phyloP scores from a whole-genome alignment of 2,888 invertebrate species.

The Erebia epiphron region DNA sequence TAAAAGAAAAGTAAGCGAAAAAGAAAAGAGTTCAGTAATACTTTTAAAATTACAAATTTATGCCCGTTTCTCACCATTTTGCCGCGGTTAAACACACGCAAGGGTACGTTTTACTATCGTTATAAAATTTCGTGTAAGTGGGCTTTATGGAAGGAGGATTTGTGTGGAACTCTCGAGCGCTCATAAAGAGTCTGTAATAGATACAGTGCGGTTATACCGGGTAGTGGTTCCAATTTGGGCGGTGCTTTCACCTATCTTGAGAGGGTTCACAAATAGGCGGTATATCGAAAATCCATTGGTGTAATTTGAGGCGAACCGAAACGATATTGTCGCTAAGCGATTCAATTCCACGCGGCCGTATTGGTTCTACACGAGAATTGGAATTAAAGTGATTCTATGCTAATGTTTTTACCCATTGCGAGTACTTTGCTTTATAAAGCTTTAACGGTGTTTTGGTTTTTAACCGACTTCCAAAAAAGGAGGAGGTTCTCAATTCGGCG shows the following conservation, averaged over 20 bases:
- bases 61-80: neutral
- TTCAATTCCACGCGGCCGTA: slow-evolving; percentile 70
- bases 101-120: slow-evolving; percentile 19
- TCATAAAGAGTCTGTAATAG: slow-evolving; percentile 21
- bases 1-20: neutral
- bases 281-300: slow-evolving; percentile 74
- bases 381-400: slow-evolving; percentile 23
- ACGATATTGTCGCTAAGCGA: slow-evolving; percentile 74
- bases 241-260: slow-evolving; percentile 50
- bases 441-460: neutral
- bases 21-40: neutral
- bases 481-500: too few species aligned
- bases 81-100: slow-evolving; percentile 5
- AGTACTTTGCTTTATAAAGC: neutral
- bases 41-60: neutral
- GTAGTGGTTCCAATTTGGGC: slow-evolving; percentile 36
- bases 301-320: slow-evolving; percentile 76
- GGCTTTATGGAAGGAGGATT: slow-evolving; percentile 22
- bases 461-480: too few species aligned
- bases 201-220: slow-evolving; percentile 15
- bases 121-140: slow-evolving; percentile 23
- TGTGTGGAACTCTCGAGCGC: slow-evolving; percentile 11
- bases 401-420: slow-evolving; percentile 8
- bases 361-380: slow-evolving; percentile 55
- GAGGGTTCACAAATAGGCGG: slow-evolving; percentile 65